Evolutionary conservation across 2,888 invertebrate species (phyloP), one percentile per base, ranked within the genome.

Genomic region (Ophion costatus): DNA sequence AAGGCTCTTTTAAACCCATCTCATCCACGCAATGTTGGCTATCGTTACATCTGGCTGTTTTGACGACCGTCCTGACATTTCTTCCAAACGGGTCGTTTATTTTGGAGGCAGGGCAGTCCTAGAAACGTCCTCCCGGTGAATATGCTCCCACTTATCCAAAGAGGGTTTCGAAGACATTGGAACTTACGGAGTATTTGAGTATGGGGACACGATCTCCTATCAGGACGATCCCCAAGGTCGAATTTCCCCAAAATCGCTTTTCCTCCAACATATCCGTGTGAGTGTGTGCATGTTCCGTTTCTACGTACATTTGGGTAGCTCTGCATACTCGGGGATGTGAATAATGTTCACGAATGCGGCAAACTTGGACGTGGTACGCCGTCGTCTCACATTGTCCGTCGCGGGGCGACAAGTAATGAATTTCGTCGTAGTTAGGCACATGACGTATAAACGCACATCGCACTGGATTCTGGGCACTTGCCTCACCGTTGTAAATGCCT

Each of bases 301-400:
- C 24, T 57, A 38, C 64, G 20, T 38, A 42, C 45, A 70, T 79
- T 85, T 80, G 88, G 84, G 81, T 67, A 74, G 71, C 56, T 45
- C 80, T 64, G 85, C 86, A 82, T 80, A 80, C 83, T 78, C 74
- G 70, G 57, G 57, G 77, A 83, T 85, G 86, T 88, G 86, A 88
- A 88, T 88, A 88, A 88, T 80, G 85, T 85, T 84, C 81, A 61
- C 82, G 86, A 88, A 85, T 88, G 86, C 86, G 81, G 79, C 75
- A 88, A 88, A 88, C 88, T 88, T 87, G 87, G 86, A 88, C 87
- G 80, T 29, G 82, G 67, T 73, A 81, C 51, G 69, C 51, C 56
- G 67, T 75, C 75, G 67, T 75, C 79, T 82, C 64, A 80, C 85
- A 88, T 88, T 88, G 87, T 87, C 80, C 85, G 83, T 87, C 84